Evolutionary conservation across 2,113 vertebrate species (phyloP), one percentile per base, ranked within the genome.

Genomic region (Scartelaos histophorus): DNA sequence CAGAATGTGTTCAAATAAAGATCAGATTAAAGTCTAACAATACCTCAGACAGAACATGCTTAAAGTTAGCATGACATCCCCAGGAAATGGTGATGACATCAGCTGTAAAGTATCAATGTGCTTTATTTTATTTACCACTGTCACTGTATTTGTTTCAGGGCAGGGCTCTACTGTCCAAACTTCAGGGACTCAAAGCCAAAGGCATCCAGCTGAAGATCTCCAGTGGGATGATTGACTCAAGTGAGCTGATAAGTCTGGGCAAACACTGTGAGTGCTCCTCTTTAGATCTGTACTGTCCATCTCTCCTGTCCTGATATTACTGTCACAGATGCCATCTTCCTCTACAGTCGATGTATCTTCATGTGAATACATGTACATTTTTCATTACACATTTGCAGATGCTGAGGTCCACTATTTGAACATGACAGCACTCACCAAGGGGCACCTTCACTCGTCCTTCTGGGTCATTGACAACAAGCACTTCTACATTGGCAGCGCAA

Each of bases 401-500:
- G 97, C 96, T 0, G 95, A 98, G 47, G 95, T 98, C 76, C 91
- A 95, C 60, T 95, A 95, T 57, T 90, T 98, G 88, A 97, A 98
- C 91, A 98, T 94, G 94, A 91, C 93, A 0, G 95, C 95, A 2
- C 95, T 98, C 45, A 97, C 94, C n/a, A 95, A 93, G 80, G 97
- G 97, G 15, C 92, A 92, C 19, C 93, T 98, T 38, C 94, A 92
- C 78, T 95, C 97, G 0, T 97, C 97, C 9, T 98, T 98, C 93
- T 98, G 97, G 97, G 96, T 98, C 70, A 96, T 98, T 54, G 97
- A 98, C 85, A 95, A 94, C 57, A 95, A 93, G 75, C 97, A 98
- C 0, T 92, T 98, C 6, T 98, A 98, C 83, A 93, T 98, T 35
- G 97, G 97, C 85, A 98, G 97, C 49, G 96, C 94, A 3, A 93